Conservation (phyloP, 2,888 invertebrate species). For the Neoitamus cyanurus region DNA sequence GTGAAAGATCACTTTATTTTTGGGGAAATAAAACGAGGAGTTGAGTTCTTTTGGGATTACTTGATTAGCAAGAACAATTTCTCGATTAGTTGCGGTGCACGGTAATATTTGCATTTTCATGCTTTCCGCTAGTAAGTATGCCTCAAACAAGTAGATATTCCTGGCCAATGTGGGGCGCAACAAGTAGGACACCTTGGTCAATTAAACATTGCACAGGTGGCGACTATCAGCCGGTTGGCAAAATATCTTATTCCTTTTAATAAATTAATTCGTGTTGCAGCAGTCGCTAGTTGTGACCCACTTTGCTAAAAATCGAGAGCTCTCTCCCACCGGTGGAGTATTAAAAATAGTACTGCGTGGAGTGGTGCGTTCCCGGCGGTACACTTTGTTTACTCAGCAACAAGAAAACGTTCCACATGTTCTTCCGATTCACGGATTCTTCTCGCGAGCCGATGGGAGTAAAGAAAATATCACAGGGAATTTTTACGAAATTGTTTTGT, state of each 20-base stretch:
- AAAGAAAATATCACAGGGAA: neutral
- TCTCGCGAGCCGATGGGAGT: neutral
- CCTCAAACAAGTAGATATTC: neutral
- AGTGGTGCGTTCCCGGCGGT: neutral
- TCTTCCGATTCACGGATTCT: neutral
- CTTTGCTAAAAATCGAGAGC: neutral
- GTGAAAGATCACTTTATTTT: neutral
- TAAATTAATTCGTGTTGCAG: neutral
- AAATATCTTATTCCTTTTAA: neutral
- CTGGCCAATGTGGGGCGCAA: neutral
- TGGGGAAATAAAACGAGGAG: neutral
- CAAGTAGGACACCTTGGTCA: neutral
- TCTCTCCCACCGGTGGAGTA: neutral
- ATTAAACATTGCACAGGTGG: neutral
- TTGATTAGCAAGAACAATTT: neutral
- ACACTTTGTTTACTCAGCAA: conserved; percentile 17
- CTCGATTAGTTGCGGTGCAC: neutral
- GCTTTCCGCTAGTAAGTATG: neutral
- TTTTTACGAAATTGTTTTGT: neutral
- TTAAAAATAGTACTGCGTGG: conserved; percentile 22
- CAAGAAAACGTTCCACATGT: neutral
- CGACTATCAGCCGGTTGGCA: neutral
- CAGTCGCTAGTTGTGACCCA: neutral
- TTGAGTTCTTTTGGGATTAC: neutral
- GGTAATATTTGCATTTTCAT: neutral